Evolutionary conservation across 2,797 vertebrate genomes (phyloP), one percentile per base, ranked within the genome.

Genomic region (Ibycter americanus): DNA sequence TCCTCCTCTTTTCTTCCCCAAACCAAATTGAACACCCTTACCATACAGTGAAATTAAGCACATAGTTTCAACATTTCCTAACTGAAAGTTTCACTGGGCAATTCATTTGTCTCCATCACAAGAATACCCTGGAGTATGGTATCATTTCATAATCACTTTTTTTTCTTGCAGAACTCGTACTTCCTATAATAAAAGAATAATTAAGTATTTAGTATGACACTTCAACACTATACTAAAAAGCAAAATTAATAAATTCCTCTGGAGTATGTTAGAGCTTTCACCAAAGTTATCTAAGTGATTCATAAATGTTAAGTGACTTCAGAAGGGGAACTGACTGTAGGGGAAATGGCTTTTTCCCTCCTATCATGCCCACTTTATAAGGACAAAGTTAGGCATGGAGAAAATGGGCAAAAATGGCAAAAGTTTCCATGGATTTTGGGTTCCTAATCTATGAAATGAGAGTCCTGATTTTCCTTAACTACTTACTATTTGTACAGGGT

Each of bases 381-480:
- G 49, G 34, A 88, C 38, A 44, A 81, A 72, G 26, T 52, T 68
- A 78, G 40, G 15, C 78, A 81, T 31, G 25, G 67, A 85, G 23
- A 85, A 61, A 92, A 81, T 29, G 40, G 52, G 52, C 26, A 85
- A 92, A 93, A 95, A 51, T 36, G 40, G 51, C 59, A 83, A 67
- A 91, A 71, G 7, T 80, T 93, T 67, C n/a, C 71, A 77, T 9
- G 27, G 65, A 56, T 78, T 95, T 89, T 67, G 34, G 29, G 40
- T 78, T 87, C 52, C 42, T 79, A 52, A 61, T 34, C 36, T 81
- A 76, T 59, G 32, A 94, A 92, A 94, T 11, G 0, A 87, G 77
- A 89, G 12, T 55, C 40, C 34, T 59, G 66, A 84, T 89, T 93
- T 93, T 94, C 47, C 86, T 92, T 84, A 86, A 67, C 51, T 91